phyloP scores from a whole-genome alignment of 2,888 invertebrate species.

The Chydorus sphaericus region DNA sequence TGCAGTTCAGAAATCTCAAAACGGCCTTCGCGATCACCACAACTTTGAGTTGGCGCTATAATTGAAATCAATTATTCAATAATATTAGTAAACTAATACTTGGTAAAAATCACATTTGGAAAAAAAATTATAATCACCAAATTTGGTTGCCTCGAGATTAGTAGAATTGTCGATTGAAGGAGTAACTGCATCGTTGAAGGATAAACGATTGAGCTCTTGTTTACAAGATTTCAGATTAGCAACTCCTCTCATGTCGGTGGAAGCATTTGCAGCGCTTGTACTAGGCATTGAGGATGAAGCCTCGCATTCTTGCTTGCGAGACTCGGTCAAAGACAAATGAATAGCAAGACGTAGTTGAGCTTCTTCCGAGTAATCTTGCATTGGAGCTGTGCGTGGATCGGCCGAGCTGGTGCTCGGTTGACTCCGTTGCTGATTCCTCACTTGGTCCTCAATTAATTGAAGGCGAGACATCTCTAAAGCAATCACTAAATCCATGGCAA shows the following conservation, averaged over 20 bases:
- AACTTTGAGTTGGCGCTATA: not conserved
- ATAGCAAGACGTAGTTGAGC: slow-evolving; percentile 36
- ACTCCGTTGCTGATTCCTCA: slow-evolving; percentile 31
- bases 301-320: slow-evolving; percentile 21
- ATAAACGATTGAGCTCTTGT: too few relatives aligned
- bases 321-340: slow-evolving; percentile 36
- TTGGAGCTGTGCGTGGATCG: slow-evolving; percentile 1
- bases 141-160: slow-evolving; percentile 26
- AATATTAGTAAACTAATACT: too few relatives aligned
- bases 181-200: not conserved
- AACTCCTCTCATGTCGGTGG: too few relatives aligned
- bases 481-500: slow-evolving; percentile 46
- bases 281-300: not conserved
- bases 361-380: slow-evolving; percentile 15
- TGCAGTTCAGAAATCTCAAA: slow-evolving; percentile 40
- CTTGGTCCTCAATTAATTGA: slow-evolving; percentile 46
- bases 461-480: slow-evolving; percentile 51
- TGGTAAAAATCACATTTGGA: too few relatives aligned
- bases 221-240: too few relatives aligned
- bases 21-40: slow-evolving; percentile 33
- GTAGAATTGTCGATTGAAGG: not conserved
- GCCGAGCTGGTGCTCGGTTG: slow-evolving; percentile 5
- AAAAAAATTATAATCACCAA: too few relatives aligned
- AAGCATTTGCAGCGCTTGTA: too few relatives aligned
- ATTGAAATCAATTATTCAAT: not conserved